Evolutionary conservation across 2,113 vertebrate genomes (phyloP).

Genomic region (Phrynocephalus versicolor): DNA sequence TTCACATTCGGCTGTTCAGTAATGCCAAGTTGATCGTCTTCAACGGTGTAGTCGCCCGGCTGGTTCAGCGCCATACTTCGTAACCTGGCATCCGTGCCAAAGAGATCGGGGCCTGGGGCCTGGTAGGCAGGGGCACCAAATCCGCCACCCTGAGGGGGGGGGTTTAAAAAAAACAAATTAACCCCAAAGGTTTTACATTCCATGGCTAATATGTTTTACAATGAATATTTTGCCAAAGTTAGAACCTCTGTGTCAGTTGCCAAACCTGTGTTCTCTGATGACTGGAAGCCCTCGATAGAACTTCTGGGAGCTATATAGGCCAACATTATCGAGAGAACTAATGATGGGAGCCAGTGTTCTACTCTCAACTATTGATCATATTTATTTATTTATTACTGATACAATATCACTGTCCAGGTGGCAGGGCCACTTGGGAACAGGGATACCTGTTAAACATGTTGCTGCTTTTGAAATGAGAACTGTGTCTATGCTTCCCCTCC

Average conservation of each 20-base stretch:
- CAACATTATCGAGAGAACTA: background rate
- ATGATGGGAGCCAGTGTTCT: background rate
- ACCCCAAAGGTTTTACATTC: background rate
- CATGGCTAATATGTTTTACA: background rate
- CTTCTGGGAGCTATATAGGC: background rate
- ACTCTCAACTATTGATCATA: background rate
- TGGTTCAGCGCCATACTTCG: constrained; percentile 32
- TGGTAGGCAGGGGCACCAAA: constrained; percentile 40
- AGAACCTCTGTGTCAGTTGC: background rate
- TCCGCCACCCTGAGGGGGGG: constrained; percentile 48
- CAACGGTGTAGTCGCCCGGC: constrained; percentile 57
- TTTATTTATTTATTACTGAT: background rate
- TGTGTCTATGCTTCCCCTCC: background rate
- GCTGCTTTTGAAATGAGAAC: background rate
- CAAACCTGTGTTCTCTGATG: background rate
- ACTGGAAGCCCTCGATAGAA: background rate
- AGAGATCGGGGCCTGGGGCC: constrained; percentile 50
- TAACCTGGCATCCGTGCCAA: constrained; percentile 35
- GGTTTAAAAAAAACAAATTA: background rate
- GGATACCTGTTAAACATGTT: background rate
- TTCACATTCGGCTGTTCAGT: constrained; percentile 45
- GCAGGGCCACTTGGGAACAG: background rate
- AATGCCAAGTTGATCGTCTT: constrained; percentile 56
- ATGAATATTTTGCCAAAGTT: background rate
- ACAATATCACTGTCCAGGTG: background rate